Evolutionary conservation across 2,888 invertebrate species (phyloP), one percentile per base, ranked within the genome.

Genomic region (Myopa testacea): DNA sequence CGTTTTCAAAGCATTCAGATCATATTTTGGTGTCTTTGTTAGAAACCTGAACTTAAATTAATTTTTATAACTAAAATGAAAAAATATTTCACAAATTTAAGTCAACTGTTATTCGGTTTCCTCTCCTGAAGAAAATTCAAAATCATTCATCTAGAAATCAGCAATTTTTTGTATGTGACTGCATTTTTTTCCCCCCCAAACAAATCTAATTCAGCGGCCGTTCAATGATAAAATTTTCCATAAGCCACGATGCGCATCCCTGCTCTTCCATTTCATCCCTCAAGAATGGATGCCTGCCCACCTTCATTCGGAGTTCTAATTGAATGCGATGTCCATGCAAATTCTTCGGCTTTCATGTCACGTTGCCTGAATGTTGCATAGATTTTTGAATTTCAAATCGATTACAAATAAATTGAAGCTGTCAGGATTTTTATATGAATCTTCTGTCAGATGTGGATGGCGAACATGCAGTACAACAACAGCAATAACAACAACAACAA

Each of bases 391-490:
- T 58, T 72, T 67, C 34, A 52, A 75, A 75, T 65, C 74, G 74
- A 75, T 75, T 50, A 65, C 65, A 65, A 75, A 75, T 75, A 75
- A 75, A 75, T 75, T 75, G 74, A 65, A 65, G 74, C 74, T 75
- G 74, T 75, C 74, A 75, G 55, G 65, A 52, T 75, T 75, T 67
- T 67, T 67, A 52, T 55, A 75, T 52, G 63, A 8, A 37, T 75
- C 58, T 60, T 62, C 73, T 73, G 50, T 73, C 70, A 76, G 45
- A 63, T n/a, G n/a, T 71, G 55, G 58, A 72, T 62, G 62, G 62
- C 62, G 34, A n/a, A 58, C 72, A 73, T 58, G 72, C 60, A 40
- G 62, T 38, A 50, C 68, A 67, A 68, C 16, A 75, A 58, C 69
- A 40, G 40, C 40, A 7, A 8, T 58, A 77, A 50, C 68, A 67